Base-by-base conservation (phyloP, 64 coral and sea anemone genomes). In the Anthopleura sola region DNA sequence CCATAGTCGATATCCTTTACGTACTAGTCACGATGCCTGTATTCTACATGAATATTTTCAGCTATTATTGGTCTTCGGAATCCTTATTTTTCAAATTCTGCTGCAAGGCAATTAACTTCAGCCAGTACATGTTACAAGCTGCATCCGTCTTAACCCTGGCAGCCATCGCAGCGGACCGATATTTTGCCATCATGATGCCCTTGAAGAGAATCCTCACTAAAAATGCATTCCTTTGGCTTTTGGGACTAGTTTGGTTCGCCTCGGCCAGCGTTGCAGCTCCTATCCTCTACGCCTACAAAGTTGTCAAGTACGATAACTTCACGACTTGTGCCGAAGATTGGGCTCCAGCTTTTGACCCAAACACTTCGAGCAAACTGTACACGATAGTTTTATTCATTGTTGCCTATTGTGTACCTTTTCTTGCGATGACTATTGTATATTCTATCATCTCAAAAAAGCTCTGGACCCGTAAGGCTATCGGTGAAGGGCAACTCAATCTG, bases 161-260 rank as follows among this genome's bases (percentile, higher is more conserved):
- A 18, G 75, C 71, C 5, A 91, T 91, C 8, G 89, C 89, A 36
- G 77, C 85, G 29, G 89, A 91, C 86, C 89, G 89, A 47, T 91
- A 80, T 55, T 91, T 91, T 23, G 89, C 89, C 34, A 91, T 91
- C 36, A 69, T 91, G 83, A 85, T 85, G 37, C 89, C 89, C 0
- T 54, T 91, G 19, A 75, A 86, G 40, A 47, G 84, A 19, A 86
- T 91, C 24, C 58, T 91, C 26, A 91, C 76, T 47, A 86, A 86
- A 58, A 36, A 48, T 19, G 89, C 85, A 20, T 91, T 91, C 40
- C 14, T 68, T 26, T 86, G 33, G 21, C 21, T 91, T 0, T 15
- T 91, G 28, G 19, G 34, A 9, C 37, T 47, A 53, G 81, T 91
- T 54, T 91, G 89, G 89, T 26, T 86, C n/a, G 56, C 49, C 10